Evolutionary conservation across 2,797 vertebrate genomes (phyloP), one percentile per base, ranked within the genome.

Genomic region (Schizothorax lantsangensis): DNA sequence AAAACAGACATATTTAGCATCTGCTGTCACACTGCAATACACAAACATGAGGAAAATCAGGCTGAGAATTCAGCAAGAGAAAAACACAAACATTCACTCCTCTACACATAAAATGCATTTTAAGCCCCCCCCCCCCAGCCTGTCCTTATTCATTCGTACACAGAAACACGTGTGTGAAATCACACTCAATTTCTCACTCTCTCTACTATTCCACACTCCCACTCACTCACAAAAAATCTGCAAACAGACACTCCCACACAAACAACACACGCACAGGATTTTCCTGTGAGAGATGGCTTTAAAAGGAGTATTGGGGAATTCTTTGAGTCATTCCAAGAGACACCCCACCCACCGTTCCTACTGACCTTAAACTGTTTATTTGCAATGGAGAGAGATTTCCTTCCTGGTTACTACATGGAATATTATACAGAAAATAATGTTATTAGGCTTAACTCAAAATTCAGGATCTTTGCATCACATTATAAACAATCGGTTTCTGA

Each of bases 191-290:
- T 77, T 36, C 88, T 86, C 81, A 79, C 81, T 89, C 71, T 86
- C 79, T 85, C 79, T 88, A 79, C 88, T 71, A 66, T 86, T 79
- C 72, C 88, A 84, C 88, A 45, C 80, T 79, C 83, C 84, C 74
- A 89, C 88, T 87, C 85, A 91, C 79, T 88, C 91, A 91, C 89
- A 89, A 79, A 79, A 52, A 79, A 79, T 36, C 49, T 85, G 75
- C 89, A 93, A 93, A 91, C 93, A 87, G 73, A 85, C 72, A 38
- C 69, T 30, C 62, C 26, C 19, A 45, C 85, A n/a, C 57, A 79
- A 40, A n/a, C 84, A 87, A 84, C 26, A 85, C 83, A 93, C 88
- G 92, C 88, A 88, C 33, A 87, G 14, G 33, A 78, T 68, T 85
- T 87, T 84, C 69, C 64, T 68, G 66, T 47, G 62, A 86, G 59